Conservation (phyloP, 2,888 invertebrate genomes). For the Lasioglossum malachurum region DNA sequence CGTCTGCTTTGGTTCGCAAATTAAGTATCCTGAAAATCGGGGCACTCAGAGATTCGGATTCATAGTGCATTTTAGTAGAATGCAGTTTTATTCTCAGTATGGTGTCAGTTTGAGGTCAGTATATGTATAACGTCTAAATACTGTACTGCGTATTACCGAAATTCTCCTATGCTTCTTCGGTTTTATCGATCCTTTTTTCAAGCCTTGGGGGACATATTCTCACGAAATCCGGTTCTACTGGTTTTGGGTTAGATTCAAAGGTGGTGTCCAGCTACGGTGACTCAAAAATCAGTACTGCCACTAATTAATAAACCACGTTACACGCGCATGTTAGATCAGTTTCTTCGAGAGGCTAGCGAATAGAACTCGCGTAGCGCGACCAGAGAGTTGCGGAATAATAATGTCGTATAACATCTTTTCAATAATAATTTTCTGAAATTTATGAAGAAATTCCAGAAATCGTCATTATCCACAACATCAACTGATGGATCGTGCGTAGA, state of each 20-base stretch:
- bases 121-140: conserved; percentile 38
- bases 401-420: background rate
- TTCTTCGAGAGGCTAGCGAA: conserved; percentile 13
- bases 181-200: conserved; percentile 51
- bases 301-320: conserved; percentile 42
- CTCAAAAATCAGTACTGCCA: conserved; percentile 55
- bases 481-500: too few species aligned
- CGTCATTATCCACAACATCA: background rate
- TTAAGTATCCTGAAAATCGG: background rate
- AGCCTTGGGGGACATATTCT: conserved; percentile 59
- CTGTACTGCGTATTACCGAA: conserved; percentile 41
- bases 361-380: background rate
- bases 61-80: background rate
- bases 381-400: background rate
- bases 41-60: background rate
- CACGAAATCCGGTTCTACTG: conserved; percentile 69
- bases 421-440: background rate
- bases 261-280: conserved; percentile 47
- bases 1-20: background rate
- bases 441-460: background rate
- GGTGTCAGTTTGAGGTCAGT: background rate
- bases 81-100: background rate
- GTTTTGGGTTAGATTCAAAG: conserved; percentile 59
- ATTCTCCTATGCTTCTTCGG: conserved; percentile 51
- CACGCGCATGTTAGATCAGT: conserved; percentile 25